phyloP scores from a whole-genome alignment of 2,113 vertebrate species.

The Alosa alosa region DNA sequence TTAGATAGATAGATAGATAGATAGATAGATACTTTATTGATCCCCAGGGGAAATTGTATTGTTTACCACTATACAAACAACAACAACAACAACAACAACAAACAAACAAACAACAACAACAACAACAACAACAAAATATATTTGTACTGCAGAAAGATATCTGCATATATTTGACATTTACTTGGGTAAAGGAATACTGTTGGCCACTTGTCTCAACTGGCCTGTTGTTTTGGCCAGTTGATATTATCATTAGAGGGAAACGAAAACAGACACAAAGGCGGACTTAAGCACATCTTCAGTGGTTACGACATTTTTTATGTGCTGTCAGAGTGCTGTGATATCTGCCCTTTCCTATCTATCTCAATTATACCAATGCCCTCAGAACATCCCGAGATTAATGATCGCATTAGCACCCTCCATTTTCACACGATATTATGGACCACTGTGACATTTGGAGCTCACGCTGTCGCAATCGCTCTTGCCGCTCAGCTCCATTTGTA shows the following conservation, averaged over 20 bases:
- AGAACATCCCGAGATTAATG: constrained; percentile 14
- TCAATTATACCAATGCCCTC: constrained; percentile 4
- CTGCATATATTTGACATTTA: no score
- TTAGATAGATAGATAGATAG: no score
- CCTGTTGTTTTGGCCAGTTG: not conserved
- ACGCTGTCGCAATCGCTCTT: not conserved
- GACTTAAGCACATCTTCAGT: not conserved
- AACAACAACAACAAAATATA: not conserved
- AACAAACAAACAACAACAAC: not conserved
- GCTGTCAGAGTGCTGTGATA: constrained; percentile 5
- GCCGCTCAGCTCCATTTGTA: not conserved
- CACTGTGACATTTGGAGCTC: constrained; percentile 6
- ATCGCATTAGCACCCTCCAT: not conserved
- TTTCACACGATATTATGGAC: constrained; percentile 4
- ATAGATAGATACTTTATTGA: no score
- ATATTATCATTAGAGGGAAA: not conserved
- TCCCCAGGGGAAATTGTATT: no score
- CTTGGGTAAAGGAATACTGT: no score
- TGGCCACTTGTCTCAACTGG: not conserved
- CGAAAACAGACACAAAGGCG: not conserved
- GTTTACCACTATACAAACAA: not conserved
- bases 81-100: not conserved
- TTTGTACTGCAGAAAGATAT: no score
- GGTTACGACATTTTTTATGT: not conserved
- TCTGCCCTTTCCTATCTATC: constrained; percentile 10